These are phyloP conservation scores for Epizoanthus ramosus DNA, from an alignment of 92 coral and sea anemone genomes.

Conservation along the genomic window DNA sequence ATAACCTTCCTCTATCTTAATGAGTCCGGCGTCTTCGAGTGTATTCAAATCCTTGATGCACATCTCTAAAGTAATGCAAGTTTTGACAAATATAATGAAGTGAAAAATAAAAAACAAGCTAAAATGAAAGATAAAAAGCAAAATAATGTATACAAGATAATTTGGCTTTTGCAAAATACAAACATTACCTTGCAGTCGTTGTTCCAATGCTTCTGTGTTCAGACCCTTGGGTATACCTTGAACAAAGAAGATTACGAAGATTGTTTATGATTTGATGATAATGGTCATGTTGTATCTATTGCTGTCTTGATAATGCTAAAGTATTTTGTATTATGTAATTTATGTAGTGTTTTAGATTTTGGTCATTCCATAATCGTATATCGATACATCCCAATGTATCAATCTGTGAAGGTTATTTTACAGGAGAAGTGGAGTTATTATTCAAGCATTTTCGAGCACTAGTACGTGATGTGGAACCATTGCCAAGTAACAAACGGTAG, in stretches of 20 bases:
- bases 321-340: too few relatives aligned
- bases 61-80: conserved; percentile 59
- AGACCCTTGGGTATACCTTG: conserved; percentile 93
- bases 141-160: not conserved
- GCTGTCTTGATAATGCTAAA: not conserved
- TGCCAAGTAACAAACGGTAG: too few relatives aligned
- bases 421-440: too few relatives aligned
- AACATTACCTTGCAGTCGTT: conserved; percentile 85
- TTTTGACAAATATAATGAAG: not conserved
- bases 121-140: not conserved
- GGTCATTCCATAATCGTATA: too few relatives aligned
- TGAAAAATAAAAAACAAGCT: too few relatives aligned
- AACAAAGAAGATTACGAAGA: not conserved
- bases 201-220: conserved; percentile 84
- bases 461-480: too few relatives aligned
- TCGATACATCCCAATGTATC: too few relatives aligned
- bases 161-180: not conserved
- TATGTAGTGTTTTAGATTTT: too few relatives aligned
- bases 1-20: conserved; percentile 95
- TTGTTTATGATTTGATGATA: too few relatives aligned
- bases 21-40: conserved; percentile 74
- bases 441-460: too few relatives aligned
- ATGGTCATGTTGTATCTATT: not conserved
- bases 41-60: conserved; percentile 90
- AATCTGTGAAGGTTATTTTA: too few relatives aligned